Conservation (phyloP, 2,113 vertebrate genomes). For the Sitta europaea region DNA sequence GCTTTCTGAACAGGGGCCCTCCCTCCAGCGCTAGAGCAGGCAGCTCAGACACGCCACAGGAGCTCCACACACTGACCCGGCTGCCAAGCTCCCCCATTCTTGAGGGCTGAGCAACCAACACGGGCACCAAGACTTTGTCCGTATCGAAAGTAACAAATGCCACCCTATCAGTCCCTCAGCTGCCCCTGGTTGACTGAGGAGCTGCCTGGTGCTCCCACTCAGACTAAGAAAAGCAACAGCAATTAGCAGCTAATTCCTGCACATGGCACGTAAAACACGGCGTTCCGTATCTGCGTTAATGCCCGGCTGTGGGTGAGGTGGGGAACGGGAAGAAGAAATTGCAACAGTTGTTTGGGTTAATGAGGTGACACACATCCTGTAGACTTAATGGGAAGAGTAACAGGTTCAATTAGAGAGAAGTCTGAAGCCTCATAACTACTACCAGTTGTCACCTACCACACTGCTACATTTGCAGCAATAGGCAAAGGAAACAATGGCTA, state of each 20-base stretch:
- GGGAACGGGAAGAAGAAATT: not conserved
- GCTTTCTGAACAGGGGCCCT: not conserved
- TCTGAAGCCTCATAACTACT: constrained; percentile 59
- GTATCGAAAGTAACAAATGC: rapidly evolving
- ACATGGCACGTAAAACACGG: not conserved
- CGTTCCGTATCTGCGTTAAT: not conserved
- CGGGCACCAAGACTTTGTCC: rapidly evolving
- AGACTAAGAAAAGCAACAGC: not conserved
- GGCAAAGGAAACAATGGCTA: constrained; percentile 10
- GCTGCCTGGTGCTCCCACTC: not conserved
- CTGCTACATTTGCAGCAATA: not conserved
- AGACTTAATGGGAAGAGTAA: constrained; percentile 47
- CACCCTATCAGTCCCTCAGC: not conserved
- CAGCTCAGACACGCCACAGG: rapidly evolving
- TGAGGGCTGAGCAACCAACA: not conserved
- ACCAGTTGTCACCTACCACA: constrained; percentile 51
- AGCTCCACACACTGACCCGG: rapidly evolving
- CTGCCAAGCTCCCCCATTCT: not conserved
- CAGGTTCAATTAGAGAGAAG: constrained; percentile 60
- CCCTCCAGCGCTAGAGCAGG: not conserved
- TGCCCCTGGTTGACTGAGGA: not conserved
- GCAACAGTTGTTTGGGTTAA: constrained; percentile 55
- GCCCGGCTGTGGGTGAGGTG: not conserved
- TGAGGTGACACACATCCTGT: constrained; percentile 51
- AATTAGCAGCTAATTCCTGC: constrained; percentile 44